These are phyloP conservation scores for Tetrapedia diversipes DNA, from an alignment of 2,888 invertebrate species.

Conservation along the genomic window DNA sequence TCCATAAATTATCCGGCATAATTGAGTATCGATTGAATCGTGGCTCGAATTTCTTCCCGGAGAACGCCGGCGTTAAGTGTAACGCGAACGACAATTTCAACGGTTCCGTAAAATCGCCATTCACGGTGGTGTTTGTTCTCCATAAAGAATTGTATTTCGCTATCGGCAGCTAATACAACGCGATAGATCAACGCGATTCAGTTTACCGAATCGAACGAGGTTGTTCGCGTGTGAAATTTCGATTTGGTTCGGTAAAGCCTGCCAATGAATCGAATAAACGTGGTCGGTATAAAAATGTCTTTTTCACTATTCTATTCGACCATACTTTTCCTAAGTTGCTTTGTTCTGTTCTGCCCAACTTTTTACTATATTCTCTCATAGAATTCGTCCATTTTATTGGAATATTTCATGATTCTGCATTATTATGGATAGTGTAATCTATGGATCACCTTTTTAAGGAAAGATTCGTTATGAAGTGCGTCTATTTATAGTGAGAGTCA, in stretches of 20 bases:
- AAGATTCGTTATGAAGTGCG: too few relatives aligned
- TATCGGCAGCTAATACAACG: background rate
- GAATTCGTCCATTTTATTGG: too few relatives aligned
- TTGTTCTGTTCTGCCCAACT: too few relatives aligned
- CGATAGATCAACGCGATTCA: background rate
- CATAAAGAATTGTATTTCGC: background rate
- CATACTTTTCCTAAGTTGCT: too few relatives aligned
- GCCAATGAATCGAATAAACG: background rate
- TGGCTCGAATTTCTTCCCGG: background rate
- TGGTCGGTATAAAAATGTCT: too few relatives aligned
- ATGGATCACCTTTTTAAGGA: too few relatives aligned
- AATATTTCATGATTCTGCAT: too few relatives aligned
- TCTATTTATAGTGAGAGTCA: too few relatives aligned
- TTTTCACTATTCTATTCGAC: too few relatives aligned
- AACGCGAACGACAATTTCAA: background rate
- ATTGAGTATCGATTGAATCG: slow-evolving; percentile 9
- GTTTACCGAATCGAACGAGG: background rate
- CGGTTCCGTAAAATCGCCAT: slow-evolving; percentile 5
- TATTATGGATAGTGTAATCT: too few relatives aligned
- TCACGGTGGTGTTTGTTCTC: background rate
- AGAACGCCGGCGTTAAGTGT: background rate
- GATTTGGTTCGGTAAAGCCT: background rate
- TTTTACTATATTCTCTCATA: too few relatives aligned
- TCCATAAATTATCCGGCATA: slow-evolving; percentile 10
- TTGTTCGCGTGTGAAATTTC: background rate